phyloP scores from a whole-genome alignment of 2,797 vertebrate genomes.

The Brachyrhaphis roseni region DNA sequence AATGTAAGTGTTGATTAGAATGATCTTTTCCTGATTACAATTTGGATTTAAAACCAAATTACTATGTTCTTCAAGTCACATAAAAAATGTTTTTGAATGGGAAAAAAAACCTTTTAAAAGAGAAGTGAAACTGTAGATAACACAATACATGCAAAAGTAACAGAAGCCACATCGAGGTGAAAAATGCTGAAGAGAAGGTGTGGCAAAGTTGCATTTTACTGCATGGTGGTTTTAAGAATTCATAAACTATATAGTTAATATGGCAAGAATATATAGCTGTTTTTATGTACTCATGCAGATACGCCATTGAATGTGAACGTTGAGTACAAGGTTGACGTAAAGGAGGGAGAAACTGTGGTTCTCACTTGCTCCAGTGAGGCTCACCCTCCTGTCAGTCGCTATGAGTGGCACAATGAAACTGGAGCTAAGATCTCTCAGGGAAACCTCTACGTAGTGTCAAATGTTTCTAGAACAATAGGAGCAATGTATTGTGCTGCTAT shows the following conservation, averaged over 20 bases:
- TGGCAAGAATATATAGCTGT: not conserved
- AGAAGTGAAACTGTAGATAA: not conserved
- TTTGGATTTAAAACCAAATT: not conserved
- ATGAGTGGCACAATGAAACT: conserved; percentile 55
- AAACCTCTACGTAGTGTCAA: conserved; percentile 37
- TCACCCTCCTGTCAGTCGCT: conserved; percentile 61
- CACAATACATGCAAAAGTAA: not conserved
- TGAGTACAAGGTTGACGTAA: conserved; percentile 34
- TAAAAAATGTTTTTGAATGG: not conserved
- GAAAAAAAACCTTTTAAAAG: no score
- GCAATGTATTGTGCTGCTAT: conserved; percentile 66
- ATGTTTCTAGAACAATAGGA: conserved; percentile 56
- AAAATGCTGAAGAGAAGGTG: not conserved
- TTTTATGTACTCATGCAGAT: conserved; percentile 46
- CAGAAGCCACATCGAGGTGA: not conserved
- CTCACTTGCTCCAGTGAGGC: conserved; percentile 70
- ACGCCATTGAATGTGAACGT: conserved; percentile 64
- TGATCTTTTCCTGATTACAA: not conserved
- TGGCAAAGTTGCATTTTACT: not conserved
- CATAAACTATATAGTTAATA: not conserved
- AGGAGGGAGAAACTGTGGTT: conserved; percentile 60
- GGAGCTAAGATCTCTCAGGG: conserved; percentile 31
- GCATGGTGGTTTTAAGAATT: not conserved
- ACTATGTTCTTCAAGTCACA: not conserved
- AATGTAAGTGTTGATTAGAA: conserved; percentile 59